Evolutionary conservation across 2,797 vertebrate genomes (phyloP).

Genomic region (Bryconaethiops microstoma): DNA sequence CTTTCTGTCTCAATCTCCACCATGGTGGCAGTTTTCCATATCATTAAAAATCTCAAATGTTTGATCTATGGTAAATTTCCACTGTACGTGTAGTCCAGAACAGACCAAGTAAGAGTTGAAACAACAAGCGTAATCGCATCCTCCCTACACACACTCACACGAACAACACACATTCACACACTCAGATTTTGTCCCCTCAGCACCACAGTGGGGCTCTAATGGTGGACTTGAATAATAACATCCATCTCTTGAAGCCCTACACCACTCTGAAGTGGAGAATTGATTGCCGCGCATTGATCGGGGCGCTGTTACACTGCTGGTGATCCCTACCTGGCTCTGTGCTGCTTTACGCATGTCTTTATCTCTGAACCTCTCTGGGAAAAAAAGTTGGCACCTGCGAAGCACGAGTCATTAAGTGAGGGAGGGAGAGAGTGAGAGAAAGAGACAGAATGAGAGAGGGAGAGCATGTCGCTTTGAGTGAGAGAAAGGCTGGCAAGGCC

Average conservation of each 20-base stretch:
- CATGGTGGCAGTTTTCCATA: slow-evolving; percentile 17
- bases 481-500: slow-evolving; percentile 60
- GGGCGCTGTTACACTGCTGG: slow-evolving; percentile 61
- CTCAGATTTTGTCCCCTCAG: slow-evolving; percentile 45
- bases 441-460: slow-evolving; percentile 17
- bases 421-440: slow-evolving; percentile 33
- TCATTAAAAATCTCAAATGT: slow-evolving; percentile 28
- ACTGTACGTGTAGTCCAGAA: slow-evolving; percentile 41
- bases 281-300: slow-evolving; percentile 68
- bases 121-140: slow-evolving; percentile 22
- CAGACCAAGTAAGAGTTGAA: slow-evolving; percentile 31
- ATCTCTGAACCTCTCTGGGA: slow-evolving; percentile 53
- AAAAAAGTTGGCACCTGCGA: slow-evolving; percentile 65
- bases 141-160: slow-evolving; percentile 7
- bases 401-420: slow-evolving; percentile 64
- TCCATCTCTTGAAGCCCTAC: slow-evolving; percentile 59
- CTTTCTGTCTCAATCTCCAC: slow-evolving; percentile 39
- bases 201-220: slow-evolving; percentile 43
- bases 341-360: slow-evolving; percentile 65
- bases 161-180: slow-evolving; percentile 37
- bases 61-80: slow-evolving; percentile 22
- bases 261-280: slow-evolving; percentile 67
- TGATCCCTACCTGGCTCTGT: slow-evolving; percentile 57
- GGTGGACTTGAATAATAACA: slow-evolving; percentile 55
- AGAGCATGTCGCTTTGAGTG: slow-evolving; percentile 55